Percentiles rank a stretch among this genome's conserved stretches.
Evolutionary conservation across 2,113 vertebrate species (phyloP).

Genomic region (Notiomystis cincta): DNA sequence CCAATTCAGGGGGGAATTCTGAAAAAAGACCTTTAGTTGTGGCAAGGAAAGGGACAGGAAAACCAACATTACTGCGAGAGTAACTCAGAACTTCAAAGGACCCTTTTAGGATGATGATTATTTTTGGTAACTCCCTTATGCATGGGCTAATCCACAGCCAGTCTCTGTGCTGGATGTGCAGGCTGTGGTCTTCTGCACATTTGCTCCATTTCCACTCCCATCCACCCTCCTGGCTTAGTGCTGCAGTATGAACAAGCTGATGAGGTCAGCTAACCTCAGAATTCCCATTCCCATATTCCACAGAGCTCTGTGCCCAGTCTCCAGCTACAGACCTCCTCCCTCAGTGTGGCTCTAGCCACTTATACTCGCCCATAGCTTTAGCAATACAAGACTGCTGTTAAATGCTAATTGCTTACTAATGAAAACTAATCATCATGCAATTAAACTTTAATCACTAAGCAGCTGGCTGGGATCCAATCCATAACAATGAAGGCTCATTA

Average conservation of each 20-base stretch:
- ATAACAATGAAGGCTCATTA: conserved; percentile 48
- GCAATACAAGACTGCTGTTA: conserved; percentile 18
- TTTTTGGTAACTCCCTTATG: not conserved
- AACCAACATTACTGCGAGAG: not conserved
- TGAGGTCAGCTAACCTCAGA: not conserved
- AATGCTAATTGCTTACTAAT: conserved; percentile 61
- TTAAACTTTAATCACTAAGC: conserved; percentile 62
- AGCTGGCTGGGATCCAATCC: conserved; percentile 46
- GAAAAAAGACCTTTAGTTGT: not conserved
- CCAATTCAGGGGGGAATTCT: not conserved
- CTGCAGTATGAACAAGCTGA: not conserved
- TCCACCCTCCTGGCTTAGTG: not conserved
- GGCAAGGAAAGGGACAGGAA: not conserved
- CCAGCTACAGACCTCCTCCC: not conserved
- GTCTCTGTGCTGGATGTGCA: rapidly evolving
- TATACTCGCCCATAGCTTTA: not conserved
- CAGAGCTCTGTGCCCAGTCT: not conserved
- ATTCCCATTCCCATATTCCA: not conserved
- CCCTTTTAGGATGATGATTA: not conserved
- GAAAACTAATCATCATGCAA: conserved; percentile 63
- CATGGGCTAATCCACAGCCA: not conserved
- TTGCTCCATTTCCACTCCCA: not conserved
- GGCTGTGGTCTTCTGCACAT: not conserved
- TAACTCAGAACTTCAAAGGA: not conserved
- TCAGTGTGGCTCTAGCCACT: not conserved